These are phyloP conservation scores for Sphinx pinastri DNA, from an alignment of 2,888 invertebrate species.

Conservation along the genomic window DNA sequence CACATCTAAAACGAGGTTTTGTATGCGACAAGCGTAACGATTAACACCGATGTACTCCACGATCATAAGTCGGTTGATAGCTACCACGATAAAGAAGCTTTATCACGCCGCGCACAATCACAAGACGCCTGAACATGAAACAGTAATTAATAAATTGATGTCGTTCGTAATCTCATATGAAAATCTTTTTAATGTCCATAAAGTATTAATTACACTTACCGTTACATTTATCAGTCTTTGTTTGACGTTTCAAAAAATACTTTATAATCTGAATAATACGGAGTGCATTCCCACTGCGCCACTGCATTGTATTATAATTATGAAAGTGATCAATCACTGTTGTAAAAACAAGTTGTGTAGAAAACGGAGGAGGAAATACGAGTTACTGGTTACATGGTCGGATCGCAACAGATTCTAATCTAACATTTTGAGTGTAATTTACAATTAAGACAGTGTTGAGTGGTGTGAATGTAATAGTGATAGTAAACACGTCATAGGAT, in stretches of 20 bases:
- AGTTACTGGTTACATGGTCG: constrained; percentile 4
- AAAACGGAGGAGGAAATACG: constrained; percentile 11
- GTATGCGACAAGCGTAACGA: not conserved
- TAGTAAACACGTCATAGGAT: not conserved
- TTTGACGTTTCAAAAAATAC: constrained; percentile 57
- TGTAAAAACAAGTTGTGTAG: constrained; percentile 14
- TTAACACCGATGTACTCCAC: not conserved
- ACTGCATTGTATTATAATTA: constrained; percentile 41
- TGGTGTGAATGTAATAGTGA: not conserved
- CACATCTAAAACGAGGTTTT: not conserved
- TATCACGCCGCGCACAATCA: constrained; percentile 25
- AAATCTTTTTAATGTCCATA: constrained; percentile 44
- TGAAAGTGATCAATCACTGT: constrained; percentile 47
- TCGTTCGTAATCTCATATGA: constrained; percentile 43
- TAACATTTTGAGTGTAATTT: not conserved
- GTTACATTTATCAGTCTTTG: constrained; percentile 51
- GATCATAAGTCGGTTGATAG: constrained; percentile 21
- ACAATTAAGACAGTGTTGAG: constrained; percentile 11
- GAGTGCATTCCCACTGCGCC: constrained; percentile 43
- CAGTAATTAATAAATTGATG: constrained; percentile 33
- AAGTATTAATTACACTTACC: constrained; percentile 48
- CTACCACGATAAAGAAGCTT: constrained; percentile 27
- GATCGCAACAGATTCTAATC: constrained; percentile 17
- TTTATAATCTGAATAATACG: constrained; percentile 32
- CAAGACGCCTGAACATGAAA: constrained; percentile 25